Conservation (phyloP, 2,888 invertebrate species). For the Bibio marci region DNA sequence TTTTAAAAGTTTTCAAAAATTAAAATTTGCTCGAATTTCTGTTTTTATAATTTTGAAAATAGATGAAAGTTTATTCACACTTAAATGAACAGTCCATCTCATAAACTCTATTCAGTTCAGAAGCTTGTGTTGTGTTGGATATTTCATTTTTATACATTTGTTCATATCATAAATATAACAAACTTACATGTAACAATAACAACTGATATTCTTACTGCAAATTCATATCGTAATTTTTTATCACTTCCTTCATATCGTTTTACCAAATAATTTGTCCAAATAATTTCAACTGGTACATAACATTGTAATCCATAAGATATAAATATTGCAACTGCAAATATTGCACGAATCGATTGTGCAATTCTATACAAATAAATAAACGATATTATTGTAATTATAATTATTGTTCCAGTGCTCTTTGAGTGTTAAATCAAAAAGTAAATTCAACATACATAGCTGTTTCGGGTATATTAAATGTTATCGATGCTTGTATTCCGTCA, state of each 20-base stretch:
- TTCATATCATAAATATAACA: too few species aligned
- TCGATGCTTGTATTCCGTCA: slow-evolving; percentile 48
- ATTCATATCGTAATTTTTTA: slow-evolving; percentile 52
- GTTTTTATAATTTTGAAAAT: too few species aligned
- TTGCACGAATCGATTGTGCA: slow-evolving; percentile 52
- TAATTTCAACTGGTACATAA: slow-evolving; percentile 87
- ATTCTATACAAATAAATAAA: slow-evolving; percentile 29
- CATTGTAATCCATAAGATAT: slow-evolving; percentile 86
- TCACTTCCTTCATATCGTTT: slow-evolving; percentile 40
- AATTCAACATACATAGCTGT: slow-evolving; percentile 44
- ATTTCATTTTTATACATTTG: too few species aligned
- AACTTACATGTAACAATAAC: slow-evolving; percentile 76
- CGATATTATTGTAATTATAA: not conserved
- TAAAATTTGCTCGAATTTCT: too few species aligned
- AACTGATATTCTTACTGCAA: slow-evolving; percentile 53
- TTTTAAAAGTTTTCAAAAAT: too few species aligned
- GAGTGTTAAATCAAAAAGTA: not conserved
- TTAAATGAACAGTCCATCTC: too few species aligned
- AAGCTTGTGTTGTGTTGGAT: too few species aligned
- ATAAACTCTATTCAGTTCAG: too few species aligned
- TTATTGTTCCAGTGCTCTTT: not conserved
- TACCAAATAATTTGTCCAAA: slow-evolving; percentile 66
- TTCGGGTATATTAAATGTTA: slow-evolving; percentile 69
- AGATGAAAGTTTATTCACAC: too few species aligned
- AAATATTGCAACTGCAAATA: slow-evolving; percentile 67